phyloP scores from a whole-genome alignment of 64 coral and sea anemone genomes.

The Montipora efflorescens region DNA sequence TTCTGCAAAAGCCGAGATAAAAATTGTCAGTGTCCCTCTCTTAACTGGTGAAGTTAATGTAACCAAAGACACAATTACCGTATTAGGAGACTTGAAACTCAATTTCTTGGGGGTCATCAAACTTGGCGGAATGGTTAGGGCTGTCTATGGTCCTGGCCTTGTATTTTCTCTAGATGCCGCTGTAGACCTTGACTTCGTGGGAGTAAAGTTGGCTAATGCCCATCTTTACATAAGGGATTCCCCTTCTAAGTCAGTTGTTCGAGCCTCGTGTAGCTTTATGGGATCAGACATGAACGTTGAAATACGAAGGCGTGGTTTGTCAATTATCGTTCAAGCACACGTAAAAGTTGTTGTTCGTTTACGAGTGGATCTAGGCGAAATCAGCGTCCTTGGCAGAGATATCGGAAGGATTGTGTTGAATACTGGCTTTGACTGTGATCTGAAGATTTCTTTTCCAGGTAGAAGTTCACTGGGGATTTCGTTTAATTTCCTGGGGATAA shows the following conservation, averaged over 20 bases:
- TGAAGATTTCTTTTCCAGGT: conserved; percentile 63
- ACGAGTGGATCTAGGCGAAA: conserved; percentile 63
- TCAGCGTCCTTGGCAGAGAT: conserved; percentile 42
- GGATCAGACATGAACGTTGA: conserved; percentile 48
- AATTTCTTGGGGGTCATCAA: conserved; percentile 50
- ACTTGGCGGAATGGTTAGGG: conserved; percentile 38
- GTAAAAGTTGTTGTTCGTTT: conserved; percentile 17
- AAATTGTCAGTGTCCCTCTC: conserved; percentile 11
- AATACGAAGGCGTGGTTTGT: conserved; percentile 44
- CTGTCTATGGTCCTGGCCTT: conserved; percentile 22
- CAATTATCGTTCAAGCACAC: conserved; percentile 45
- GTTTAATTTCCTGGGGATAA: conserved; percentile 68
- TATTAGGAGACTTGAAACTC: conserved; percentile 59
- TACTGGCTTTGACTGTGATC: conserved; percentile 49
- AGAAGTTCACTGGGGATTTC: conserved; percentile 41
- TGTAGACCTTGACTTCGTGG: conserved; percentile 50
- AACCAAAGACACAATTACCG: conserved; percentile 24
- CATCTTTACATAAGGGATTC: conserved; percentile 50
- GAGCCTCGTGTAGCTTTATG: conserved; percentile 63
- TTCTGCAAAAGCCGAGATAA: conserved; percentile 9
- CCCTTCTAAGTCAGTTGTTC: background rate
- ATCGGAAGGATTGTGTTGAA: conserved; percentile 65
- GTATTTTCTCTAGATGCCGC: conserved; percentile 48
- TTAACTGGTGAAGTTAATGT: conserved; percentile 50
- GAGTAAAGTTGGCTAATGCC: conserved; percentile 25